These are phyloP conservation scores for Athene cunicularia DNA, from an alignment of 2,113 vertebrate species.

Conservation along the genomic window DNA sequence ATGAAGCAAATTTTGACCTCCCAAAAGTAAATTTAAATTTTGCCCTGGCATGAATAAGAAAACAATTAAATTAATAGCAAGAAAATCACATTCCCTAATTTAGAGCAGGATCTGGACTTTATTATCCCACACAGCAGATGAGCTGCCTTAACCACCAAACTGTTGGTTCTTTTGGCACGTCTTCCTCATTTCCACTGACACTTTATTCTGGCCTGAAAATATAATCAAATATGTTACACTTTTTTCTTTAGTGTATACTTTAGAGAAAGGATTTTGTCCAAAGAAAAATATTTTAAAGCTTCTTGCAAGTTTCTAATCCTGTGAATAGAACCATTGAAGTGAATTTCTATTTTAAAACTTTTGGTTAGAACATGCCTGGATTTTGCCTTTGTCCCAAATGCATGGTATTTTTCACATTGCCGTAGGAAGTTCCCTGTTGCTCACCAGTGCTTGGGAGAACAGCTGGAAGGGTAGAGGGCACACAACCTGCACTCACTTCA, in stretches of 20 bases:
- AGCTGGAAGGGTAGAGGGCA: fast-evolving
- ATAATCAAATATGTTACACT: not conserved
- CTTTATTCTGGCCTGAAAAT: not conserved
- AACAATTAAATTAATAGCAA: constrained; percentile 51
- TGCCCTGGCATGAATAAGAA: constrained; percentile 43
- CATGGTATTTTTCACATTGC: fast-evolving
- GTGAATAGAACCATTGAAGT: not conserved
- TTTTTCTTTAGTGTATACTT: not conserved
- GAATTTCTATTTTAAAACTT: not conserved
- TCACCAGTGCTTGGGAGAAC: not conserved
- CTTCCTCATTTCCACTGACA: not conserved
- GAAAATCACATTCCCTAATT: constrained; percentile 41
- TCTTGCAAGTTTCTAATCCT: not conserved
- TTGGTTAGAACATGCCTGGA: not conserved
- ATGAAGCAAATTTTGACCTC: constrained; percentile 40
- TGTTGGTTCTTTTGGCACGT: not conserved
- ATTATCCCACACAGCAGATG: constrained; percentile 42
- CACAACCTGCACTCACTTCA: fast-evolving
- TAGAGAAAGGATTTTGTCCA: not conserved
- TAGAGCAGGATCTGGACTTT: constrained; percentile 10
- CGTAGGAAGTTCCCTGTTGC: not conserved
- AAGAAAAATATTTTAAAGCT: not conserved
- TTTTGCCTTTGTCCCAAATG: not conserved
- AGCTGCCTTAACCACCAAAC: constrained; percentile 22
- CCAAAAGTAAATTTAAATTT: constrained; percentile 44